Conservation (phyloP, 2,113 vertebrate genomes). For the Vidua macroura region DNA sequence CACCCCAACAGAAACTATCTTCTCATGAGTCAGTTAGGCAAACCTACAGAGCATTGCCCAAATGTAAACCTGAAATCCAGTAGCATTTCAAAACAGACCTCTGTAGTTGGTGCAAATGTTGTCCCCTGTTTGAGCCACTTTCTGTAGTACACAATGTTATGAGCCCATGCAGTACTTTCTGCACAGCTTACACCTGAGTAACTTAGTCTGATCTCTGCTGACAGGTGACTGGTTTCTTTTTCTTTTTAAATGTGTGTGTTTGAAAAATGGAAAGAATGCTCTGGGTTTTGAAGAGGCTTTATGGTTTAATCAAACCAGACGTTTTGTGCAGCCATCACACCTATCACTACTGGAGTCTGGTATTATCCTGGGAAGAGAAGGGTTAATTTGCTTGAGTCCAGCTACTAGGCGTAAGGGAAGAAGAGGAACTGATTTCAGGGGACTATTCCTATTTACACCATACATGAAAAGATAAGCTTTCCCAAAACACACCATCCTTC, state of each 20-base stretch:
- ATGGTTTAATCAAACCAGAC: neutral
- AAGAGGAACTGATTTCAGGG: neutral
- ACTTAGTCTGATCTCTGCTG: neutral
- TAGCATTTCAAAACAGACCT: conserved; percentile 38
- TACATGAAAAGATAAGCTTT: neutral
- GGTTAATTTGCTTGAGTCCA: neutral
- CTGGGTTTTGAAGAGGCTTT: neutral
- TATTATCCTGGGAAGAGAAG: neutral
- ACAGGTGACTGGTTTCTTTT: neutral
- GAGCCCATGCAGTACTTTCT: neutral
- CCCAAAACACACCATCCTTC: neutral
- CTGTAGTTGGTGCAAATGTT: neutral
- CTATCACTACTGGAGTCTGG: neutral
- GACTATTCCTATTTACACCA: neutral
- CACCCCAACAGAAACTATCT: neutral
- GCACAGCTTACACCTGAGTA: neutral
- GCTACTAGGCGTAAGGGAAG: neutral
- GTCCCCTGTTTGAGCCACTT: neutral
- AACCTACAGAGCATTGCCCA: neutral
- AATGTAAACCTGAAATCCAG: conserved; percentile 21
- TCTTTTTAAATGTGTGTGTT: neutral
- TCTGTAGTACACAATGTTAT: neutral
- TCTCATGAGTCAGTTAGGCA: neutral
- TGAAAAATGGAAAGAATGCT: neutral
- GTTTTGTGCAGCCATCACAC: neutral